Percentiles rank a stretch among this genome's conserved stretches.
Conservation (phyloP, 2,797 vertebrate species). For the Sebastes itinus region DNA sequence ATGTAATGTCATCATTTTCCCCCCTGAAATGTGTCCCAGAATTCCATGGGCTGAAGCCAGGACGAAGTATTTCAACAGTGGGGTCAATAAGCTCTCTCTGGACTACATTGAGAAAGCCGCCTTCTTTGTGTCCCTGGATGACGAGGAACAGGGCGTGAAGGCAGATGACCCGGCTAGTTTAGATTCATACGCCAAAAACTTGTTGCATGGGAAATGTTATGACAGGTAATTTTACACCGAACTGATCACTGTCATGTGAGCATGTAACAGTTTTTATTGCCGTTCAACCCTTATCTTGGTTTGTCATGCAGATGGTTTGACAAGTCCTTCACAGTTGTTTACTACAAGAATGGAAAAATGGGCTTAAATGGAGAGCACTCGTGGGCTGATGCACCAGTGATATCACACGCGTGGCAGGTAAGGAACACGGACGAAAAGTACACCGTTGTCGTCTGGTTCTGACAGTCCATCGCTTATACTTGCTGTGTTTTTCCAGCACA, state of each 20-base stretch:
- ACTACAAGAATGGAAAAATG: conserved; percentile 90
- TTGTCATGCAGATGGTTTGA: conserved; percentile 83
- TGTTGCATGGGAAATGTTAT: conserved; percentile 89
- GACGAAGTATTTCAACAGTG: conserved; percentile 79
- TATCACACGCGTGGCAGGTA: conserved; percentile 92
- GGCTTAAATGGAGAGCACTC: conserved; percentile 92
- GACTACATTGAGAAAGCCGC: conserved; percentile 89
- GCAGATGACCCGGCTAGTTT: conserved; percentile 83
- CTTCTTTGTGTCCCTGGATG: conserved; percentile 91
- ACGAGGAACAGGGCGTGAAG: conserved; percentile 85
- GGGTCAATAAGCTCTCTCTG: conserved; percentile 84
- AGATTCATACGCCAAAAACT: conserved; percentile 86
- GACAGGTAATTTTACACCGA: conserved; percentile 83
- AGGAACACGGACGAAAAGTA: neutral
- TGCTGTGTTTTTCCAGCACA: conserved; percentile 77
- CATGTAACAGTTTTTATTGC: neutral
- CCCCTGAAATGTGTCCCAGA: conserved; percentile 69
- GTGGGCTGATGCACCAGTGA: conserved; percentile 89
- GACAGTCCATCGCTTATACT: neutral
- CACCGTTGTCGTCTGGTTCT: too few relatives aligned
- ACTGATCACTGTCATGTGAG: neutral
- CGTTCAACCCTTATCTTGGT: neutral
- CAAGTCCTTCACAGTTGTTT: conserved; percentile 87
- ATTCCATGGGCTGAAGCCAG: conserved; percentile 88
- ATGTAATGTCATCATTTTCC: neutral